Evolutionary conservation across 2,888 invertebrate species (phyloP), one percentile per base, ranked within the genome.

Genomic region (Euspilapteryx auroguttella): DNA sequence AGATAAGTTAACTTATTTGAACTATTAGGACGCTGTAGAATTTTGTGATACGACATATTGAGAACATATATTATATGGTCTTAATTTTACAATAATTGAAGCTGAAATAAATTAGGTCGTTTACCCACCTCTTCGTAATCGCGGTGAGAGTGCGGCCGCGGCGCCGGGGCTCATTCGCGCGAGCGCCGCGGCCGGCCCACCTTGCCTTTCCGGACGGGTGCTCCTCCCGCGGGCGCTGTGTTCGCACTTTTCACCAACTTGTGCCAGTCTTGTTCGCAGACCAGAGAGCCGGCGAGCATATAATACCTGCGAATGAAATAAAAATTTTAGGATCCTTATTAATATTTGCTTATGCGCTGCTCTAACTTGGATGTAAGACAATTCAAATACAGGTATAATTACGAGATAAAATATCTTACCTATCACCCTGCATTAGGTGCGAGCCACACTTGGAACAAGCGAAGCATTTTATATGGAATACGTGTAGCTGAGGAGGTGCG

Each of bases 191-290:
- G 92, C 54, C 92, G 81, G 35, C 91, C 92, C 49, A 89, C 88
- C 73, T 92, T 92, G 69, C 91, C 91, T 79, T 92, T 92, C 68
- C 91, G 83, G 48, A 89, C 86, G 11, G 85, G 82, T 52, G 85
- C 82, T 42, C 85, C 83, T 14, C 66, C 57, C 41, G 79, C 77
- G 38, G 76, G 55, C 45, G 79, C 71, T 40, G 81, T 78, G 52
- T 81, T 83, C 42, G 85, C 85, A 44, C 79, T 82, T 73, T 91
- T 90, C 66, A 91, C 83, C 56, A 94, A 80, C 76, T 94, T 94
- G 73, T 93, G 90, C 87, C 92, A 94, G 78, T 95, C 94, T 71
- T 93, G 89, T 76, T 95, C 95, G 79, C 95, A 95, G 39, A 94
- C 88, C 55, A 94, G 81, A 55, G 86, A 87, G 40, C 94, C 94